phyloP scores from a whole-genome alignment of 2,797 vertebrate species.

The Anabas testudineus region DNA sequence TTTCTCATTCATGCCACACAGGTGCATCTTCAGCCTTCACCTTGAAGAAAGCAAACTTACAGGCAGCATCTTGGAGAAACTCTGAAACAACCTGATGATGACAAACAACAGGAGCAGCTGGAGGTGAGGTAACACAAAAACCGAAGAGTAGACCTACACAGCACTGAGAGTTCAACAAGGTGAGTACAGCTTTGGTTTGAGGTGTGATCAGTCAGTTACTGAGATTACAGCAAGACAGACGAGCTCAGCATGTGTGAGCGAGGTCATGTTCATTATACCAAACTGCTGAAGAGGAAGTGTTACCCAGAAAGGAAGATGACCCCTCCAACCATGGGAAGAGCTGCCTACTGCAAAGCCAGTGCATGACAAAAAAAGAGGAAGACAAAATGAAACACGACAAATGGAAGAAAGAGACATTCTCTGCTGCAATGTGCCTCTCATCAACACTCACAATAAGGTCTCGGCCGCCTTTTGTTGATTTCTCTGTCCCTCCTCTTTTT shows the following conservation, averaged over 20 bases:
- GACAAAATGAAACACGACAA: constrained; percentile 51
- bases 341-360: constrained; percentile 24
- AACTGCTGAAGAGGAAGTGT: constrained; percentile 37
- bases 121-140: background rate
- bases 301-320: constrained; percentile 50
- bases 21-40: background rate
- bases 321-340: constrained; percentile 37
- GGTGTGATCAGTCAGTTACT: constrained; percentile 2
- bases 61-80: background rate
- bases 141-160: background rate
- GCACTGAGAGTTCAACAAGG: background rate
- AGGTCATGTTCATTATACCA: constrained; percentile 53
- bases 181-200: constrained; percentile 7
- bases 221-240: constrained; percentile 12
- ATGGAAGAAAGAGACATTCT: constrained; percentile 60
- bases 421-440: constrained; percentile 52
- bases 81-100: background rate
- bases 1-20: no score
- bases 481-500: constrained; percentile 67
- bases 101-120: background rate
- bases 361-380: constrained; percentile 7
- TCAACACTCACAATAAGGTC: constrained; percentile 74
- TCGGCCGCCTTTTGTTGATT: constrained; percentile 79
- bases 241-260: constrained; percentile 10
- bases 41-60: background rate